Base-by-base conservation (phyloP, 1,140 invertebrate genomes). In the Drosophila sp. region DNA sequence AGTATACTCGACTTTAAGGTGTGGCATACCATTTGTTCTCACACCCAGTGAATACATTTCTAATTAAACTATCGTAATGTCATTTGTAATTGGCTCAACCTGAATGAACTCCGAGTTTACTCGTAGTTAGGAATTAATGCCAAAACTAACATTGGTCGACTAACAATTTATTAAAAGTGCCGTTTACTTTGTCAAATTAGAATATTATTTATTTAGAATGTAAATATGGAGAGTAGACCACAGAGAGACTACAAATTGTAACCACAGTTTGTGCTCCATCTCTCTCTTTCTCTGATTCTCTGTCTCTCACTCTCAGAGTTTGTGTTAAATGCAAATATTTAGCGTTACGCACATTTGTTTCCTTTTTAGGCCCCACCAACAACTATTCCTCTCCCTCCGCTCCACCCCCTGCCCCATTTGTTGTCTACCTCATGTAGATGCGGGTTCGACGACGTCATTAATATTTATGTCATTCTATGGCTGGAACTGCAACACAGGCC, bases 191-290 rank as follows among this genome's bases (percentile, higher is more conserved):
- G 83, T 89, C 83, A 89, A 89, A 89, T 89, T 89, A 89, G 83
- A 89, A 89, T 89, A 89, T 89, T 89, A 89, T 89, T 89, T 89
- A 89, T 89, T 89, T 89, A 89, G 80, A 89, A 77, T 83, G 83
- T 89, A 89, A 89, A 89, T 89, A 89, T 89, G 83, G 89, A 83
- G 76, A 75, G 73, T 62, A 64, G 77, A 77, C 83, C 83, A 77
- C 83, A 89, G 50, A 53, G 50, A 53, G 84, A 77, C 76, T 59
- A 50, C 63, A 87, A 84, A 87, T 86, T 82, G 86, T 72, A 63
- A 61, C 40, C 62, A 11, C 80, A 76, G 25, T 50, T 36, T 29
- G 9, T 36, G 1, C 9, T 8, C 48, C 7, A 3, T 16, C 14
- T 18, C 27, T 36, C 50, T 53, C 50, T 18, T 8, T 36, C 14